Conservation (phyloP, 1,140 invertebrate genomes). For the Meloidogyne exigua region DNA sequence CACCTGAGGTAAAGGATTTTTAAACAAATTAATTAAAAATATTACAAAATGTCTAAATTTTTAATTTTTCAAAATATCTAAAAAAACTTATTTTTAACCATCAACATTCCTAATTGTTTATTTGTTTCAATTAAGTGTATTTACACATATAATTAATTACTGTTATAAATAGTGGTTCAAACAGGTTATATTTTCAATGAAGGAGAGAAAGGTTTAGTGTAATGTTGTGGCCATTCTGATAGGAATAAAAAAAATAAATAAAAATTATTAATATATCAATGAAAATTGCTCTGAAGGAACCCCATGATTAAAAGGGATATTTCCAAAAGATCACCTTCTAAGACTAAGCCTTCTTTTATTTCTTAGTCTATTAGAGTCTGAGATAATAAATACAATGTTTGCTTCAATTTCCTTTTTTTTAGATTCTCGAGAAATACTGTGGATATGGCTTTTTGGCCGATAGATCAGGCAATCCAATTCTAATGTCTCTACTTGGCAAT, state of each 20-base stretch:
- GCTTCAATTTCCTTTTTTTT: slow-evolving; percentile 20
- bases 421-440: slow-evolving; percentile 64
- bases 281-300: not conserved
- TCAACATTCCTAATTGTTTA: not conserved
- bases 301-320: not conserved
- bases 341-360: too few species aligned
- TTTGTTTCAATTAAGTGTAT: not conserved
- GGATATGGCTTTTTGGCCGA: slow-evolving; percentile 61
- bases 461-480: slow-evolving; percentile 62
- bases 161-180: not conserved
- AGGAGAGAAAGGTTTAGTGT: not conserved
- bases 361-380: too few species aligned
- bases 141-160: not conserved
- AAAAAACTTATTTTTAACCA: not conserved
- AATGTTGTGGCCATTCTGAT: slow-evolving; percentile 7
- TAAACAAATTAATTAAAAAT: not conserved
- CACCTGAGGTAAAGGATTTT: slow-evolving; percentile 51
- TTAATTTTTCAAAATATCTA: not conserved
- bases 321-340: not conserved
- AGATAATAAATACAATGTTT: too few species aligned
- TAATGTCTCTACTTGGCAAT: slow-evolving; percentile 63
- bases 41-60: not conserved
- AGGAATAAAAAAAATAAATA: not conserved
- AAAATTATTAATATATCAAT: not conserved
- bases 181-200: not conserved